Evolutionary conservation across 2,888 invertebrate species (phyloP).

Genomic region (Sycophila texana): DNA sequence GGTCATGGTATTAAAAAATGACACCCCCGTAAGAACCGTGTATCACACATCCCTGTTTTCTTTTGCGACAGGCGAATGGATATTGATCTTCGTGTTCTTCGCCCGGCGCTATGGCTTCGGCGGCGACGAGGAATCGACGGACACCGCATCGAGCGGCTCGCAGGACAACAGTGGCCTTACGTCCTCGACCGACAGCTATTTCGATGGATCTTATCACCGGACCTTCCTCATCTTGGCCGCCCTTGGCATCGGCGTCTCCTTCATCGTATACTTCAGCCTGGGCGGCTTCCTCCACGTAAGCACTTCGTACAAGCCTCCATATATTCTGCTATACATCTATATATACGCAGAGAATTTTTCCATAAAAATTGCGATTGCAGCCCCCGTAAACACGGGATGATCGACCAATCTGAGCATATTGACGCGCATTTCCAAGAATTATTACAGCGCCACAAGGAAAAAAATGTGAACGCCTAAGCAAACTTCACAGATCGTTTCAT

Average conservation of each 20-base stretch:
- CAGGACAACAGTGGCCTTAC: background rate
- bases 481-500: too few relatives aligned
- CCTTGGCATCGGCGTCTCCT: background rate
- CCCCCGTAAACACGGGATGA: too few relatives aligned
- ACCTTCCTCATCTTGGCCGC: constrained; percentile 16
- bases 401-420: too few relatives aligned
- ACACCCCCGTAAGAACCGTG: background rate
- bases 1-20: background rate
- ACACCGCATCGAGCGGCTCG: background rate
- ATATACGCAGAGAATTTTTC: too few relatives aligned
- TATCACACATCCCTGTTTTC: background rate
- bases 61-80: constrained; percentile 46
- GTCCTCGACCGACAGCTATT: constrained; percentile 9
- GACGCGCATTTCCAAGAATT: too few relatives aligned
- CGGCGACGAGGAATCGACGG: background rate
- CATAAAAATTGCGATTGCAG: too few relatives aligned
- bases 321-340: too few relatives aligned
- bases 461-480: too few relatives aligned
- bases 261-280: constrained; percentile 20
- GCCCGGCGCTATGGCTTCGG: constrained; percentile 26
- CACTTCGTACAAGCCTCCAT: background rate
- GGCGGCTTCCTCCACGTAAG: constrained; percentile 46
- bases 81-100: constrained; percentile 53
- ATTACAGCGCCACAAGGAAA: too few relatives aligned
- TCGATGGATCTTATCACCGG: constrained; percentile 18